Base-by-base conservation (phyloP, 1,140 invertebrate species). In the Cydia strobilella region DNA sequence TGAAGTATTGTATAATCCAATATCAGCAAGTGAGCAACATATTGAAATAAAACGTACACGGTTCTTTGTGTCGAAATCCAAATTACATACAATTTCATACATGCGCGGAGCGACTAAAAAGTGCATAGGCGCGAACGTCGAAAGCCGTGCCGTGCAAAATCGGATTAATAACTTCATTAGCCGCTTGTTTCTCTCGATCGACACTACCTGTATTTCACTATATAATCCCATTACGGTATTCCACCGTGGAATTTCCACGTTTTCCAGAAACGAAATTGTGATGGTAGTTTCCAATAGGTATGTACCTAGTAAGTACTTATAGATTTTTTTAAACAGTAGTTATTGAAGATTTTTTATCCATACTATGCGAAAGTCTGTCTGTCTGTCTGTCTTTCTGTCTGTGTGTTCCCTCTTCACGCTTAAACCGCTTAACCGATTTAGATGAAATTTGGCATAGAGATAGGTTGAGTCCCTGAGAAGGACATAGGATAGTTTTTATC, bases 111-210 rank as follows among this genome's bases (percentile, higher is more conserved):
- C 71, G 77, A 77, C 80, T 79, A 90, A 90, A 89, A 90, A 86
- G 79, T 74, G 79, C 76, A 51, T 75, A 82, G 74, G 79, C 76
- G 80, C 84, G 83, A 66, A 85, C 81, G 86, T 84, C 83, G 86
- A 86, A 88, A 90, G 85, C 90, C 83, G 84, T 83, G 85, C 90
- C 83, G 84, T 83, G 83, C 83, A 82, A 88, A 92, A 91, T 85
- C 84, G 86, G 88, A 91, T 91, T 92, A 91, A 91, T 92, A 92
- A 91, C 90, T 92, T 92, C 88, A 92, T 91, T 90, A 92, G 88
- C 86, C 84, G 86, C 89, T 87, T 88, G 89, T 91, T 91, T 89
- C 90, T 90, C 88, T 84, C 90, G 89, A 92, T 91, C 86, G 90
- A 90, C 88, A 86, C 86, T 80, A 84, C 78, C 89, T 81, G 85